Conservation (phyloP, 1,140 invertebrate species). For the Andricus grossulariae region DNA sequence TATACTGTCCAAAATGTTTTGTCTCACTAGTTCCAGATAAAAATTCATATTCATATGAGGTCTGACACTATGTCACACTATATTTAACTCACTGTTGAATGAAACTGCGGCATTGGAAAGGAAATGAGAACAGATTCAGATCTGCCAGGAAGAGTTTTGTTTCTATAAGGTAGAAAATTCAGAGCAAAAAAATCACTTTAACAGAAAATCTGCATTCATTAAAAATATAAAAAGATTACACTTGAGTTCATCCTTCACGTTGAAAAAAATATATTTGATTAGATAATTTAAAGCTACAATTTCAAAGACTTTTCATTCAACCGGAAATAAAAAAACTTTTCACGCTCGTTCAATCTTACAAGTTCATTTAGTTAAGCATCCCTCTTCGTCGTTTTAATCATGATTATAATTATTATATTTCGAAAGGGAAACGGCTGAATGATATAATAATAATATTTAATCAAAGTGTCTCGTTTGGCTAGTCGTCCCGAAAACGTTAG, state of each 20-base stretch:
- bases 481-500: no score
- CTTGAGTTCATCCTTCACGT: not conserved
- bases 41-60: not conserved
- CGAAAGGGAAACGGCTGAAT: no score
- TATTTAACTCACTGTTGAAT: conserved; percentile 2
- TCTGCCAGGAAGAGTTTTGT: not conserved
- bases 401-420: no score
- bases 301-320: no score
- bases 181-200: not conserved
- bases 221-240: not conserved
- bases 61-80: not conserved
- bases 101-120: conserved; percentile 10
- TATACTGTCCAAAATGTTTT: not conserved
- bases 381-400: no score
- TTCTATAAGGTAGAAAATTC: not conserved
- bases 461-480: no score
- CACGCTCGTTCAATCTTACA: no score
- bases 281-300: no score
- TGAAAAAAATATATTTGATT: no score
- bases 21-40: conserved; percentile 6
- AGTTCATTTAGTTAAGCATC: no score
- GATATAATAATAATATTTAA: no score
- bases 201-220: not conserved
- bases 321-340: no score
- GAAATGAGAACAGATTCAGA: conserved; percentile 26